Conservation (phyloP, 2,113 vertebrate genomes). For the Coregonus clupeaformis region DNA sequence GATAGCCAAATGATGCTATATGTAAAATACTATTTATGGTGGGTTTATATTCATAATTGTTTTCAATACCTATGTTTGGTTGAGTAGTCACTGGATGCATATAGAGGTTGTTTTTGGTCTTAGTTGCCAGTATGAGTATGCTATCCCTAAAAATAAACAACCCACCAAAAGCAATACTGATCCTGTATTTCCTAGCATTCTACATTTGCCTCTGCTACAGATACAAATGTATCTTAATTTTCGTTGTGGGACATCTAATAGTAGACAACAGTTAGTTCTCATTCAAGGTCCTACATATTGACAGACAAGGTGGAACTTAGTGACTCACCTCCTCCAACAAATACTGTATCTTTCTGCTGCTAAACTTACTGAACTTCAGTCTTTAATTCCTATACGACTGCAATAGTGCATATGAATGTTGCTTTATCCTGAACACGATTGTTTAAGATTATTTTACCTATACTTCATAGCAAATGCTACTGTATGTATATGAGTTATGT, state of each 20-base stretch:
- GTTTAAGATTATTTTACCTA: constrained; percentile 32
- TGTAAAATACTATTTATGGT: constrained; percentile 65
- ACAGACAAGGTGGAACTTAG: background rate
- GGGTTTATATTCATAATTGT: constrained; percentile 22
- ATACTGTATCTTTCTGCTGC: constrained; percentile 18
- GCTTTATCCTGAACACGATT: constrained; percentile 21
- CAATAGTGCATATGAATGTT: constrained; percentile 31
- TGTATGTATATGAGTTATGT: background rate
- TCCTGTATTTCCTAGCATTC: background rate
- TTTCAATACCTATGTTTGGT: constrained; percentile 28
- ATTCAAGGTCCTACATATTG: background rate
- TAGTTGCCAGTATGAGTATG: constrained; percentile 17
- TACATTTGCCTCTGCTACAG: too few relatives aligned
- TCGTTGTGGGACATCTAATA: background rate
- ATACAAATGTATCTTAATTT: background rate
- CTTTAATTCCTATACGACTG: constrained; percentile 15
- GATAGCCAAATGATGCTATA: constrained; percentile 53
- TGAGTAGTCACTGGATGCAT: constrained; percentile 51
- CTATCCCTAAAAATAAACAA: constrained; percentile 1
- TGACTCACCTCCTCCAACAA: constrained; percentile 3
- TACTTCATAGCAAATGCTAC: background rate
- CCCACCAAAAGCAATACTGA: constrained; percentile 17
- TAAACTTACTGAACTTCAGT: constrained; percentile 14
- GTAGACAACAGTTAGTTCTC: background rate
- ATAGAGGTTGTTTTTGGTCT: constrained; percentile 33